Evolutionary conservation across 2,113 vertebrate species (phyloP), one percentile per base, ranked within the genome.

Genomic region (Hippopotamus amphibius): DNA sequence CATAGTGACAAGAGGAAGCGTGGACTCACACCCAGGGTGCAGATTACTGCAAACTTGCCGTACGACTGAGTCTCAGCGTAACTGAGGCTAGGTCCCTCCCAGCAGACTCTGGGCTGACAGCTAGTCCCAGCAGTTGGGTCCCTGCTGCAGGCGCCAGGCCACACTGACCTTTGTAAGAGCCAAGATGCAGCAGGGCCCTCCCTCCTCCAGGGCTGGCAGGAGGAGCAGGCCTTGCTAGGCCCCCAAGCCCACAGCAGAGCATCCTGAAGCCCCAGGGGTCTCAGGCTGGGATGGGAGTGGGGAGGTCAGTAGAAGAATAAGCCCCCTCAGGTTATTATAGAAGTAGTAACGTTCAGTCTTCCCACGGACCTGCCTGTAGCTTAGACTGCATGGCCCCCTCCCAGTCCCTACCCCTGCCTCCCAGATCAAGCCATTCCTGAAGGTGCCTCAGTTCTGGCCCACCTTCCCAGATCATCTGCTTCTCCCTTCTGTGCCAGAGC

Each of bases 1-100:
- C 24, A 0, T 33, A 1, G 6, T 7, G 21, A 53, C 19, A 6
- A 22, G 15, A 6, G 15, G n/a, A 19, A 53, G n/a, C n/a, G 19
- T 43, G n/a, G 43, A 4, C 21, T 37, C 15, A 3, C 0, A 1
- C 2, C 66, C 8, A 14, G 9, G 37, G 41, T 33, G 33, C 22
- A n/a, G 6, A 19, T 28, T 1, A 30, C 22, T 1, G 1, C 43
- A 41, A 22, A 8, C 1, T 15, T 41, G 33, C 9, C 1, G 2
- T 33, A 2, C 0, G 5, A 6, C 14, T 5, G 15, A 30, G 55
- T 14, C 57, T 5, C 14, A 11, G 37, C 17, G 41, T 13, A 30
- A 10, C 37, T 5, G 0, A 10, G 30, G 17, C n/a, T 5, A 41
- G 4, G 3, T 79, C 33, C 30, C 61, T 59, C 50, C 22, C 30